These are phyloP conservation scores for Eupithecia tripunctaria DNA, from an alignment of 2,888 invertebrate genomes.

Conservation along the genomic window DNA sequence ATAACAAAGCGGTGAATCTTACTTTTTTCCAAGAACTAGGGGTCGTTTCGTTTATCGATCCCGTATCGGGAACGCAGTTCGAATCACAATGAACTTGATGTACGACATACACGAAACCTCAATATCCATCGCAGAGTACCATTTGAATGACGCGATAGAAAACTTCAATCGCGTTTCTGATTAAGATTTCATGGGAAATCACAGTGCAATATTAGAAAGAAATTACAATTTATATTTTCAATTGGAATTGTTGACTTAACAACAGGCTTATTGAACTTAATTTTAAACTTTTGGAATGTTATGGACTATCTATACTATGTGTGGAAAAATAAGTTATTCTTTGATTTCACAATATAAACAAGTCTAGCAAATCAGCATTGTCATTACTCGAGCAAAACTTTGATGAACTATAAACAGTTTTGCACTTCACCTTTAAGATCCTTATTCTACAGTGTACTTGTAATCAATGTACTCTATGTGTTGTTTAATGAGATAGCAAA, in stretches of 20 bases:
- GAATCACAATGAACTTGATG: conserved; percentile 66
- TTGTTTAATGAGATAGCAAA: neutral
- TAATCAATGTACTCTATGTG: too few species aligned
- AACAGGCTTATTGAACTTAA: too few species aligned
- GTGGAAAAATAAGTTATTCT: too few species aligned
- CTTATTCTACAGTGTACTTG: too few species aligned
- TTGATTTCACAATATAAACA: neutral
- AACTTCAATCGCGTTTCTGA: too few species aligned
- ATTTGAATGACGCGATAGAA: neutral
- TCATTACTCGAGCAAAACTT: neutral
- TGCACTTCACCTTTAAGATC: too few species aligned
- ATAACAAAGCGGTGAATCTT: conserved; percentile 72
- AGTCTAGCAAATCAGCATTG: neutral
- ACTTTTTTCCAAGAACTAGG: conserved; percentile 65
- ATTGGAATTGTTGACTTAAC: too few species aligned
- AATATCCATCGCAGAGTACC: neutral
- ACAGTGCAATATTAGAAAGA: too few species aligned
- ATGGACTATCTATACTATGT: too few species aligned
- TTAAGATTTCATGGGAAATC: too few species aligned
- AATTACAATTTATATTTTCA: too few species aligned
- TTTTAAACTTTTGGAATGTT: neutral
- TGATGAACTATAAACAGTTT: neutral
- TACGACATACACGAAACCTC: neutral
- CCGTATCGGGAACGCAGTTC: conserved; percentile 64
- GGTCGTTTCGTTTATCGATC: conserved; percentile 74